Evolutionary conservation across 2,888 invertebrate genomes (phyloP).

Genomic region (Cataglyphis cursor): DNA sequence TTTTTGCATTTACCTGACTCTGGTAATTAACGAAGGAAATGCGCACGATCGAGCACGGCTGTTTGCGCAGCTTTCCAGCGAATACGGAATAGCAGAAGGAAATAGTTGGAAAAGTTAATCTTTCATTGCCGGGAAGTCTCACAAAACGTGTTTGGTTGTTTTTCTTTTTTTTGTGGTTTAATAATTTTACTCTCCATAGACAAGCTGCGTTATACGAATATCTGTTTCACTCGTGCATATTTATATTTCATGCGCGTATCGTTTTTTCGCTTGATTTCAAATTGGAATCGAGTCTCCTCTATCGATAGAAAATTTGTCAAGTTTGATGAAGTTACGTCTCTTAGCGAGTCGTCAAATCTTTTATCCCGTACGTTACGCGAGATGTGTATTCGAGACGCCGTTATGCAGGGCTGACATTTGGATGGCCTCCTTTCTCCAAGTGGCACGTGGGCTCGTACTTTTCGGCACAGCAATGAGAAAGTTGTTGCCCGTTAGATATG

Average conservation of each 20-base stretch:
- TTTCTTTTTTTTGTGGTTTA: background rate
- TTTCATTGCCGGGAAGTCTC: slow-evolving; percentile 73
- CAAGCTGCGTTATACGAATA: background rate
- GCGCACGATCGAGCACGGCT: slow-evolving; percentile 24
- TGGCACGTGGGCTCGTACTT: slow-evolving; percentile 71
- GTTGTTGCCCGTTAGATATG: slow-evolving; percentile 70
- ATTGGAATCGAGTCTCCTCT: background rate
- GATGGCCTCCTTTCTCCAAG: slow-evolving; percentile 78
- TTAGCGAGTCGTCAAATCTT: slow-evolving; percentile 24
- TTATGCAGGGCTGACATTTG: slow-evolving; percentile 74
- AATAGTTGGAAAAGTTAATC: slow-evolving; percentile 77
- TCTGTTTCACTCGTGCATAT: background rate
- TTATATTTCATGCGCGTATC: background rate
- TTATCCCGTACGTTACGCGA: slow-evolving; percentile 40
- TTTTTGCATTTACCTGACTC: slow-evolving; percentile 6
- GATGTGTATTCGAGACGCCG: slow-evolving; percentile 62
- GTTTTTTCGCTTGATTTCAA: background rate
- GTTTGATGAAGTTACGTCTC: background rate
- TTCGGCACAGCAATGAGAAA: slow-evolving; percentile 75
- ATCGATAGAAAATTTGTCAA: background rate
- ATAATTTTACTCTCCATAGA: slow-evolving; percentile 25
- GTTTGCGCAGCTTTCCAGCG: slow-evolving; percentile 43
- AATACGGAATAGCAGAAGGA: slow-evolving; percentile 74
- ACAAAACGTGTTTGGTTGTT: slow-evolving; percentile 37
- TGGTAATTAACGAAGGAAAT: slow-evolving; percentile 53